Percentiles rank a stretch among this genome's conserved stretches.
phyloP scores from a whole-genome alignment of 2,113 vertebrate species.

The Nibea coibor region DNA sequence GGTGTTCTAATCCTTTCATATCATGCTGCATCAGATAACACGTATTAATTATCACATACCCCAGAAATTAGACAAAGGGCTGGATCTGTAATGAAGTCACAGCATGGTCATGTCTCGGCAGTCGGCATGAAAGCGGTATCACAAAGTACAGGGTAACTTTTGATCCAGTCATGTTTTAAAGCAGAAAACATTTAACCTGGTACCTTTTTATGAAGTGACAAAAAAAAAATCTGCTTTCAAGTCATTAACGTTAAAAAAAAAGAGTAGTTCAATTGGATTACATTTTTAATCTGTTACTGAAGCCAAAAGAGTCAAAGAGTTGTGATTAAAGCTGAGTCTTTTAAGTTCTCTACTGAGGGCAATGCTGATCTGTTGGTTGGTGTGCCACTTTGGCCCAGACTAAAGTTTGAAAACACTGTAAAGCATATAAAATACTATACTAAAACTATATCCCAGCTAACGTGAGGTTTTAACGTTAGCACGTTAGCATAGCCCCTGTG shows the following conservation, averaged over 20 bases:
- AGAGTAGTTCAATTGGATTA: neutral
- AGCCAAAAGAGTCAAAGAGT: conserved; percentile 12
- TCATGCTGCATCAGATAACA: conserved; percentile 64
- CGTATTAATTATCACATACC: conserved; percentile 69
- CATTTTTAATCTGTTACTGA: neutral
- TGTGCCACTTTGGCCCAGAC: neutral
- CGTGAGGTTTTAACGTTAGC: neutral
- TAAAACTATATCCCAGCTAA: neutral
- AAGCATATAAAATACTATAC: too few relatives aligned
- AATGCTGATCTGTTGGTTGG: too few relatives aligned
- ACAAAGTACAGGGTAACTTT: conserved; percentile 7
- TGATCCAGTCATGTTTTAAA: conserved; percentile 45
- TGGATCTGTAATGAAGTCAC: conserved; percentile 65
- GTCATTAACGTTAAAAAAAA: neutral
- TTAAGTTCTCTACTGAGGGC: rapidly evolving
- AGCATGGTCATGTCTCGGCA: conserved; percentile 53
- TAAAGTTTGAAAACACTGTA: neutral
- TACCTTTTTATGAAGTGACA: conserved; percentile 3
- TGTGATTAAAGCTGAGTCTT: neutral
- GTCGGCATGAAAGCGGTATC: conserved; percentile 35
- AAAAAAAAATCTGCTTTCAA: conserved; percentile 17
- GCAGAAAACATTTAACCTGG: conserved; percentile 34
- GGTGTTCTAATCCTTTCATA: conserved; percentile 56
- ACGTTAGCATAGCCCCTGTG: neutral
- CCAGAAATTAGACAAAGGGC: conserved; percentile 46